phyloP scores from a whole-genome alignment of 2,113 vertebrate species.

The Hirundichthys speculiger region DNA sequence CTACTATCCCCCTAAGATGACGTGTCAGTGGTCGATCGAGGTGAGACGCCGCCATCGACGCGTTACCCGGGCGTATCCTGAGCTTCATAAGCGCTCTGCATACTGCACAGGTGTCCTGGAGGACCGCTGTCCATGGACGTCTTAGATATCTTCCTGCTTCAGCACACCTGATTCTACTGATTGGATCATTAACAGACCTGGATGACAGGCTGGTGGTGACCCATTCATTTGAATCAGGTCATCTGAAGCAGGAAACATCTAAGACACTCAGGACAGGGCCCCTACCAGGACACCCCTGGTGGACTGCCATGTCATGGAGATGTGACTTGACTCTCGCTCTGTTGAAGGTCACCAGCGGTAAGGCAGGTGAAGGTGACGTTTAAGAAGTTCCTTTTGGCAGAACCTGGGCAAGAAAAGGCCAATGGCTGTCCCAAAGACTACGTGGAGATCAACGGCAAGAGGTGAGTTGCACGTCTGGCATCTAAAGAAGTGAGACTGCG shows the following conservation, averaged over 20 bases:
- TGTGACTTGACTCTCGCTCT: constrained; percentile 9
- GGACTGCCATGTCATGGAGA: not conserved
- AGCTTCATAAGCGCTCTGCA: not conserved
- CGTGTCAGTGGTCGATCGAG: constrained; percentile 89
- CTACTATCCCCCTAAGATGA: constrained; percentile 85
- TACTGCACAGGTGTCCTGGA: no score
- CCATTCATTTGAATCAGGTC: no score
- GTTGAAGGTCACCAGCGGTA: constrained; percentile 82
- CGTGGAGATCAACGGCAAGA: constrained; percentile 83
- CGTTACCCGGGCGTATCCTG: not conserved
- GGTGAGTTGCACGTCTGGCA: constrained; percentile 71
- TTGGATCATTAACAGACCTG: no score
- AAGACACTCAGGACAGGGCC: no score
- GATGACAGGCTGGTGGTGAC: no score
- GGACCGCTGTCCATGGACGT: no score
- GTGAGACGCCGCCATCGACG: constrained; percentile 66
- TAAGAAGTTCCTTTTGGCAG: constrained; percentile 83
- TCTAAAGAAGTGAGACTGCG: not conserved
- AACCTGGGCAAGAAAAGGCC: constrained; percentile 38
- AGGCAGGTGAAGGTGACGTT: constrained; percentile 87
- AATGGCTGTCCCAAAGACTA: constrained; percentile 86
- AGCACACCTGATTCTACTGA: no score
- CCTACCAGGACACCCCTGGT: no score
- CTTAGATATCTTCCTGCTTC: no score
- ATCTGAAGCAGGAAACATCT: no score